phyloP scores from a whole-genome alignment of 2,888 invertebrate species.

The Mythimna ferrago region DNA sequence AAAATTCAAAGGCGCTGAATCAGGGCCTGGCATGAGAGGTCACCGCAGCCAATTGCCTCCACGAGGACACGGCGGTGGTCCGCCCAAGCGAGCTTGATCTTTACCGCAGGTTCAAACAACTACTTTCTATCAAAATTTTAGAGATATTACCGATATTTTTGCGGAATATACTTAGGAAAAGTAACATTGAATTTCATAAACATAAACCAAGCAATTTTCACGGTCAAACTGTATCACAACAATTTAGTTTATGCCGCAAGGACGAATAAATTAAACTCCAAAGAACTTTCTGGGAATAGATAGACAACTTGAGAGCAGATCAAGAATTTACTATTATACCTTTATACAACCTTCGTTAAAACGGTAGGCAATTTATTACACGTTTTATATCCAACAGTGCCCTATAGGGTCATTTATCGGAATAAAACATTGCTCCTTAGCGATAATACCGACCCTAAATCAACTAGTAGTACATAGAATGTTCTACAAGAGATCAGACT shows the following conservation, averaged over 20 bases:
- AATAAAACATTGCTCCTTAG: slow-evolving; percentile 32
- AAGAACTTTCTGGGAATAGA: not conserved
- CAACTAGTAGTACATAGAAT: slow-evolving; percentile 3
- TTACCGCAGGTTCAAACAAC: too few relatives aligned
- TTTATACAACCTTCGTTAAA: not conserved
- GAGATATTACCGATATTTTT: not conserved
- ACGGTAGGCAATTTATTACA: slow-evolving; percentile 23
- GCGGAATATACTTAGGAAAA: not conserved
- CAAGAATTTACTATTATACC: not conserved
- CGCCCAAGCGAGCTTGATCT: too few relatives aligned
- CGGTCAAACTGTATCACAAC: not conserved
- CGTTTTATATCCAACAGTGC: slow-evolving; percentile 7
- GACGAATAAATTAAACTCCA: not conserved
- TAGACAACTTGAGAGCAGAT: not conserved
- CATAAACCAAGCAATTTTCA: not conserved
- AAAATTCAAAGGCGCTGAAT: too few relatives aligned
- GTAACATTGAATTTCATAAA: not conserved
- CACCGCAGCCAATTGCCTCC: too few relatives aligned
- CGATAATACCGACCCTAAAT: slow-evolving; percentile 7
- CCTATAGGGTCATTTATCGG: slow-evolving; percentile 23
- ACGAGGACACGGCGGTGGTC: too few relatives aligned
- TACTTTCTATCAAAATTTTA: not conserved
- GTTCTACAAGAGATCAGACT: not conserved
- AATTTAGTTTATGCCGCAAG: too few relatives aligned
- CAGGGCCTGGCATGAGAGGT: too few relatives aligned